Percentiles rank a stretch among this genome's conserved stretches.
Evolutionary conservation across 2,888 invertebrate species (phyloP).

Genomic region (Phania funesta): DNA sequence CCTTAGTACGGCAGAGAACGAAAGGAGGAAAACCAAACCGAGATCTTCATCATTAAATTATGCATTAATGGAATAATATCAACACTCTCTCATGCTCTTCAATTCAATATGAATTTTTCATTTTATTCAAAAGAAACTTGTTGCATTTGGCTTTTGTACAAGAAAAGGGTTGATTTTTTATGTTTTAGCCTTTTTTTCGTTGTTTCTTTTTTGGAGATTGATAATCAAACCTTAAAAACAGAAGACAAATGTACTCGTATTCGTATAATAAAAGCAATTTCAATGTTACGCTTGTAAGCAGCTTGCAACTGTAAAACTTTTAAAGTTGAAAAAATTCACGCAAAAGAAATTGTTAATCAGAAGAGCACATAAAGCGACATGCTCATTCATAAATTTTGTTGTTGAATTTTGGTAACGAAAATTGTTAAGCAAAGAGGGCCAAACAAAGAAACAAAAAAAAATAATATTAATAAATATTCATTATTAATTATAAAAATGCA

Average conservation of each 20-base stretch:
- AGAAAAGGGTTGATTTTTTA: conserved; percentile 52
- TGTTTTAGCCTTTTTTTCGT: not conserved
- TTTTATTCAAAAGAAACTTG: conserved; percentile 21
- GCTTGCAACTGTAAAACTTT: conserved; percentile 53
- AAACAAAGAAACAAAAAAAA: not conserved
- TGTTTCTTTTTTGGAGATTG: conserved; percentile 42
- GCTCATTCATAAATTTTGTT: conserved; percentile 57
- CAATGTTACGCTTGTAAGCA: conserved; percentile 60
- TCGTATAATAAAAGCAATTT: conserved; percentile 26
- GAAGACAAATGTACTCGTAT: conserved; percentile 1
- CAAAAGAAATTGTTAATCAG: conserved; percentile 33
- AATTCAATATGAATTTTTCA: conserved; percentile 40
- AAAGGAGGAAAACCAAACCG: not conserved
- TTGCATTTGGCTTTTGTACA: conserved; percentile 27
- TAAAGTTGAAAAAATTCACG: conserved; percentile 5
- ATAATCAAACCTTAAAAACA: conserved; percentile 48
- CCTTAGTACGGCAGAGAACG: not conserved
- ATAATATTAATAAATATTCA: conserved; percentile 57
- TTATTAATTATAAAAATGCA: conserved; percentile 62
- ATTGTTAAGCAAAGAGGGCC: conserved; percentile 18
- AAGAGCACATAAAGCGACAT: conserved; percentile 29
- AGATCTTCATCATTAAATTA: conserved; percentile 65
- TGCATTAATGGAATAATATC: conserved; percentile 64
- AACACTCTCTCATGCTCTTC: conserved; percentile 61
- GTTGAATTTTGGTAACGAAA: conserved; percentile 59